phyloP scores from a whole-genome alignment of 1,140 invertebrate species.

The Anoplolepis gracilipes region DNA sequence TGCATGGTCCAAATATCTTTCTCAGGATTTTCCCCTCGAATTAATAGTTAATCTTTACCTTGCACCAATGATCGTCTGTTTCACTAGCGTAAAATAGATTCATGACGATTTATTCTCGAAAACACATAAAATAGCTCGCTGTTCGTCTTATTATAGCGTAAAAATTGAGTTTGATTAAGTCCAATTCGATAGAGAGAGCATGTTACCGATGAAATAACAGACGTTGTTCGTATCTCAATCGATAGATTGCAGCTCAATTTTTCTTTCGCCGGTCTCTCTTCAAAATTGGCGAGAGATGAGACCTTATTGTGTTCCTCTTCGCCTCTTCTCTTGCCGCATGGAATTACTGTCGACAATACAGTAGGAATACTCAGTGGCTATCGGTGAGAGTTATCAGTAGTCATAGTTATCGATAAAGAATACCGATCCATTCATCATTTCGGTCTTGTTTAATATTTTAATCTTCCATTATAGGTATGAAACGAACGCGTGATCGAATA shows the following conservation, averaged over 20 bases:
- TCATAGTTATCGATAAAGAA: conserved; percentile 5
- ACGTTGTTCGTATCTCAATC: conserved; percentile 38
- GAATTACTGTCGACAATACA: conserved; percentile 15
- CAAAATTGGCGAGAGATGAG: background rate
- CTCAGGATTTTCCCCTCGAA: too few relatives aligned
- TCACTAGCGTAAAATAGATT: too few relatives aligned
- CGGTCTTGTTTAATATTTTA: conserved; percentile 34
- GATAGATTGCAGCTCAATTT: conserved; percentile 41
- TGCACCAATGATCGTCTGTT: too few relatives aligned
- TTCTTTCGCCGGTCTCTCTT: background rate
- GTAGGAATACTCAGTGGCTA: background rate
- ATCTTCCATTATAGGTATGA: background rate
- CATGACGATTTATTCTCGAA: too few relatives aligned
- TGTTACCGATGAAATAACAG: conserved; percentile 17
- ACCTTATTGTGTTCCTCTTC: conserved; percentile 15
- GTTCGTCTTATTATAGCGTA: background rate
- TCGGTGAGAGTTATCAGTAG: background rate
- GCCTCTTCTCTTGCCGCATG: background rate
- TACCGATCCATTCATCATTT: too few relatives aligned
- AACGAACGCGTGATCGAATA: background rate
- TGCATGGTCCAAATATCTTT: too few relatives aligned
- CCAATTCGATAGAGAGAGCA: conserved; percentile 25
- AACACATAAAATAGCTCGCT: too few relatives aligned
- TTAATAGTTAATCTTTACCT: too few relatives aligned
- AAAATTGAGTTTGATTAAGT: conserved; percentile 39